A percentile compares a stretch with the other conserved stretches of the same genome.
Conservation (phyloP, 2,888 invertebrate species). For the Dyspetes luteomarginatus region DNA sequence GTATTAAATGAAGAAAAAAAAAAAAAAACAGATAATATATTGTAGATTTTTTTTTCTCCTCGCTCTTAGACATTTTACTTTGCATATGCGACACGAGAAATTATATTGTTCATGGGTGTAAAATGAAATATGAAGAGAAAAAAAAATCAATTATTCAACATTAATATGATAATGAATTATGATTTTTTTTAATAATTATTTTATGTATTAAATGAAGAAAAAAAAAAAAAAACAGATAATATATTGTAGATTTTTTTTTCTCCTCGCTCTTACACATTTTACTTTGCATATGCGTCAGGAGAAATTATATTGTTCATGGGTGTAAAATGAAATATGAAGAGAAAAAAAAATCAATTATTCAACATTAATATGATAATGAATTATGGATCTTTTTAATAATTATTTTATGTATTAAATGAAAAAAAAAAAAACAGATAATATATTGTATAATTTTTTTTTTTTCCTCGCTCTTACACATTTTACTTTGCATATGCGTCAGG, state of each 20-base stretch:
- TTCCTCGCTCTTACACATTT: no score
- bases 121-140: neutral
- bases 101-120: neutral
- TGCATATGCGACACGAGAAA: no score
- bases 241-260: neutral
- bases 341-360: neutral
- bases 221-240: neutral
- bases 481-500: no score
- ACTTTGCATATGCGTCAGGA: no score
- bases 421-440: neutral
- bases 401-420: neutral
- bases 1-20: neutral
- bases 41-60: neutral
- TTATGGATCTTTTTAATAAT: neutral
- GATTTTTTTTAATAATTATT: neutral
- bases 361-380: neutral
- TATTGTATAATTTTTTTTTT: neutral
- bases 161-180: neutral
- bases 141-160: neutral
- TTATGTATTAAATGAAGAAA: neutral
- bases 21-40: neutral
- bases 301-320: neutral
- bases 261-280: no score
- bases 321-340: neutral
- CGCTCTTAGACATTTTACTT: no score